phyloP scores from a whole-genome alignment of 2,797 vertebrate genomes.

The Manis pentadactyla region DNA sequence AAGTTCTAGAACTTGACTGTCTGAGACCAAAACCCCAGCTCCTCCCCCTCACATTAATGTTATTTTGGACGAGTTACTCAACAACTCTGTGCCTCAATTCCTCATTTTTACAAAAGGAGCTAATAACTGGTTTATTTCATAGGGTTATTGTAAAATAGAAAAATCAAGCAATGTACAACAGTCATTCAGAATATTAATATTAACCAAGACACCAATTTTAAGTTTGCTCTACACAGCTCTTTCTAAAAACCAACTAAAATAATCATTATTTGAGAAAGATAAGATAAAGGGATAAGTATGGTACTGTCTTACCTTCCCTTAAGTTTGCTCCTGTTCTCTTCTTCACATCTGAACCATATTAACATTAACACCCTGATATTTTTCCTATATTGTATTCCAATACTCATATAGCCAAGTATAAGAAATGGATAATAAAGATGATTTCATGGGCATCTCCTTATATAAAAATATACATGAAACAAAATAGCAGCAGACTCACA shows the following conservation, averaged over 20 bases:
- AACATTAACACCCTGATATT: not conserved
- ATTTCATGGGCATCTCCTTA: not conserved
- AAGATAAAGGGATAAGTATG: not conserved
- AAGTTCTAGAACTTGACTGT: not conserved
- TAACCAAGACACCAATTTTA: not conserved
- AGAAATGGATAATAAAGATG: not conserved
- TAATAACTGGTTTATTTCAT: not conserved
- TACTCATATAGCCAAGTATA: not conserved
- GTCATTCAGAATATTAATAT: not conserved
- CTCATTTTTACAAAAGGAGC: not conserved
- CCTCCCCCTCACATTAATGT: not conserved
- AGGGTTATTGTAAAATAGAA: not conserved
- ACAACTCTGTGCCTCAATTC: not conserved
- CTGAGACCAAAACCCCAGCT: not conserved
- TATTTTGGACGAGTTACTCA: not conserved
- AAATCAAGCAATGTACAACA: not conserved
- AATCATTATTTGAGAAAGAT: not conserved
- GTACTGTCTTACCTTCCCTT: not conserved
- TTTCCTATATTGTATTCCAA: conserved; percentile 10
- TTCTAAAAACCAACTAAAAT: not conserved
- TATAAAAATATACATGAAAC: conserved; percentile 23
- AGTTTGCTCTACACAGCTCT: not conserved
- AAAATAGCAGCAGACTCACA: not conserved
- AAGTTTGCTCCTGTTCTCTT: not conserved
- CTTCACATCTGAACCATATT: not conserved